These are phyloP conservation scores for Elegia similella DNA, from an alignment of 2,888 invertebrate genomes.

Conservation along the genomic window DNA sequence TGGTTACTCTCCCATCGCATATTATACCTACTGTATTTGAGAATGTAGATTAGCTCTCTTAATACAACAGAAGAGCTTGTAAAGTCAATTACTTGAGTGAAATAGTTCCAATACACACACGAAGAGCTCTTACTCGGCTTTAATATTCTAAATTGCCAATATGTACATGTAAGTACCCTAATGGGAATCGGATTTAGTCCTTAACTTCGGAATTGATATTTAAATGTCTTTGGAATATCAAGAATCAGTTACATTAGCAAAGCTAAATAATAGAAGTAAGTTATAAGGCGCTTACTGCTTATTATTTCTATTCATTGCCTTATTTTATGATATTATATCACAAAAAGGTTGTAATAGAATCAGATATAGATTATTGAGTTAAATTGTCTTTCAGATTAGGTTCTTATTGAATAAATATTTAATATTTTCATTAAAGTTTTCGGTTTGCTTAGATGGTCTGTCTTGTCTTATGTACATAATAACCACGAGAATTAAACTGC, in stretches of 20 bases:
- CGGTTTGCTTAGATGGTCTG: no score
- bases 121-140: conserved; percentile 59
- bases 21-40: conserved; percentile 59
- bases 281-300: no score
- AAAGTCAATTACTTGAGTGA: conserved; percentile 67
- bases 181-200: conserved; percentile 43
- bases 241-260: background rate
- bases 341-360: no score
- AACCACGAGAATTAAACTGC: no score
- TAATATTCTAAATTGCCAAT: conserved; percentile 62
- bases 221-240: background rate
- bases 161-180: conserved; percentile 36
- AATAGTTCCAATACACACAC: conserved; percentile 64
- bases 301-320: no score
- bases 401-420: no score
- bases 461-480: no score
- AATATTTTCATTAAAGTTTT: no score
- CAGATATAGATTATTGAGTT: no score
- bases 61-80: conserved; percentile 49
- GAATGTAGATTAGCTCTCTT: conserved; percentile 75
- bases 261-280: no score
- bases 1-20: conserved; percentile 46
- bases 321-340: no score
- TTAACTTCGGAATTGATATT: background rate
- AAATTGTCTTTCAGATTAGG: no score